A percentile compares a stretch with the other conserved stretches of the same genome.
Evolutionary conservation across 2,797 vertebrate genomes (phyloP).

Genomic region (Cyprinodon diabolis): DNA sequence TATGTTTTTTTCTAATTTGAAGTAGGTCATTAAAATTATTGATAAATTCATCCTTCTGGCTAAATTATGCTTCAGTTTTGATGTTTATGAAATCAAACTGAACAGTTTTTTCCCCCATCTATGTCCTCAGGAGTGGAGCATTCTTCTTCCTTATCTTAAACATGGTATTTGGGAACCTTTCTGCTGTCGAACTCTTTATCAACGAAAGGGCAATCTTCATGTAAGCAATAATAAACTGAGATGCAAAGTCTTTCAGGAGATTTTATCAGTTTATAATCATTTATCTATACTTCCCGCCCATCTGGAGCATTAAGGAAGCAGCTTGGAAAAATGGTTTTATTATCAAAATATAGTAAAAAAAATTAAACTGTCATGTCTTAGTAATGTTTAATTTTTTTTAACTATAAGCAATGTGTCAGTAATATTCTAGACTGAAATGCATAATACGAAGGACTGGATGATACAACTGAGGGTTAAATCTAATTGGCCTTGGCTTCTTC

Average conservation of each 20-base stretch:
- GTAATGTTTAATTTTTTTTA: neutral
- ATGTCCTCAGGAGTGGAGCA: slow-evolving; percentile 60
- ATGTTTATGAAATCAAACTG: neutral
- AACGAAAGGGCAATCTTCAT: slow-evolving; percentile 73
- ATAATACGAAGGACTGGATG: neutral
- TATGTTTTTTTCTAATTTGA: neutral
- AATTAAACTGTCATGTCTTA: too few species aligned
- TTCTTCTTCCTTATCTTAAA: slow-evolving; percentile 85
- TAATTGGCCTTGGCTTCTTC: neutral
- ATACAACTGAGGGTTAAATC: neutral
- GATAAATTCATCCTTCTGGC: neutral
- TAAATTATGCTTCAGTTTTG: neutral
- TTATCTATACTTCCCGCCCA: neutral
- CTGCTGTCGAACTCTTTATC: slow-evolving; percentile 82
- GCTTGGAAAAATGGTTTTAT: neutral
- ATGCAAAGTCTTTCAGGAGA: neutral
- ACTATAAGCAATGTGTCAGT: neutral
- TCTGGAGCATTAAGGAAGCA: neutral
- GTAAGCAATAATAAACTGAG: slow-evolving; percentile 54
- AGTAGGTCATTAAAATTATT: neutral
- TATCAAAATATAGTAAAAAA: too few species aligned
- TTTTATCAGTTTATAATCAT: neutral
- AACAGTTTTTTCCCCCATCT: slow-evolving; percentile 1
- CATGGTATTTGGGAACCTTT: slow-evolving; percentile 86
- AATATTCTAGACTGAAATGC: neutral